Base-by-base conservation (phyloP, 2,888 invertebrate genomes). In the Antheraea yamamai region DNA sequence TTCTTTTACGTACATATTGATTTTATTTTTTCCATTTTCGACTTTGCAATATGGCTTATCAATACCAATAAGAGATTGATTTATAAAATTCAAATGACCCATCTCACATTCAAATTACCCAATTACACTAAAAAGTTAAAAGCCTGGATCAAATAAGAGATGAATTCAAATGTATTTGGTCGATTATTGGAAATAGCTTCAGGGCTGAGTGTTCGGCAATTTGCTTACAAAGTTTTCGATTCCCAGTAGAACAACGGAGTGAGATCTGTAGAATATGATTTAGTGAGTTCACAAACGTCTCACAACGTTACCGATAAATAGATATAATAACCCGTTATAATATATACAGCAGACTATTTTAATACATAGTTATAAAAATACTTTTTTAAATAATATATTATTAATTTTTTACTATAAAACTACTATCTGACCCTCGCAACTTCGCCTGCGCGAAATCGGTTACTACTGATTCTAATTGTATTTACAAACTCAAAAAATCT, bases 171-270 rank as follows among this genome's bases (percentile, higher is more conserved):
- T 82, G 82, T 83, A 86, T 84, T 84, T 79, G 76, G 79, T 81
- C 83, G 81, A 86, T 86, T 85, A 85, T 85, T 83, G 83, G 83
- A 82, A 84, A 84, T 83, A 79, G 82, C 82, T 81, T 76, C 78
- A 12, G 80, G 79, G 78, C 77, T 78, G 77, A 81, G 76, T 81
- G 80, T 78, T 79, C 79, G 79, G 74, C 81, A 79, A 86, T 85
- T 85, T 85, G 83, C 83, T 85, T 81, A 78, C 75, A 78, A 85
- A 86, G 79, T 85, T 87, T 84, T 83, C 83, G 82, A 84, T 82
- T 83, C 79, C 77, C 79, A 58, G 76, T 71, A 78, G 83, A 82
- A 81, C 82, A 82, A 79, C 80, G 77, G 76, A 77, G 72, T 78
- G 75, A 70, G 74, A 75, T 74, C 72, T 61, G 61, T 61, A 61